Evolutionary conservation across 2,888 invertebrate genomes (phyloP), one percentile per base, ranked within the genome.

Genomic region (Muscina levida): DNA sequence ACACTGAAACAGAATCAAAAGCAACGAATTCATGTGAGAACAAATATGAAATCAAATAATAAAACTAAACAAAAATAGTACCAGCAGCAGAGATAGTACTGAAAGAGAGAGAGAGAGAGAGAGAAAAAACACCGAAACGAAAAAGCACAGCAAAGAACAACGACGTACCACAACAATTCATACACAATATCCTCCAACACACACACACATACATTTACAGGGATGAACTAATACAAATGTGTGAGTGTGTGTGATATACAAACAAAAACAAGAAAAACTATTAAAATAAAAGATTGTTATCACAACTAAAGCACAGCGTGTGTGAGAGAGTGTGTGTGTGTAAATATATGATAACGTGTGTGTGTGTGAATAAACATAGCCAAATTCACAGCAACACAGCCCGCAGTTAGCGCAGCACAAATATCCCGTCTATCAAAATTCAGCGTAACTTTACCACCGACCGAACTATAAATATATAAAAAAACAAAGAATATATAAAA

Each of bases 401-500:
- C n/a, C 11, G 56, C 19, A 19, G 11, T 19, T 22, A 72, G 31
- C 68, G 62, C 19, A 48, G 8, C 59, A 15, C 19, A 56, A 74
- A 26, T 17, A 51, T n/a, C 59, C 51, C 51, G 19, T 22, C 67
- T 48, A 66, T 65, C 31, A 75, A 80, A 77, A 74, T 72, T 67
- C 72, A 74, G 68, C 48, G 77, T 68, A 81, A 81, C 81, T 72
- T 68, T 74, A 81, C 81, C 81, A 81, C 81, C 81, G 81, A 81
- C 62, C 72, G 56, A n/a, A 75, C 51, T 57, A 26, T 17, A 42
- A 15, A 46, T 37, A 67, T 67, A 70, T 0, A 42, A 11, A 56
- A 31, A 62, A 2, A 46, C 22, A 39, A 31, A 15, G 53, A 57
- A 22, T 66, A n/a, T n/a, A 17, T 26, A 31, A 53, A 10, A 72